Conservation (phyloP, 2,888 invertebrate species). For the Pheosia gnoma region DNA sequence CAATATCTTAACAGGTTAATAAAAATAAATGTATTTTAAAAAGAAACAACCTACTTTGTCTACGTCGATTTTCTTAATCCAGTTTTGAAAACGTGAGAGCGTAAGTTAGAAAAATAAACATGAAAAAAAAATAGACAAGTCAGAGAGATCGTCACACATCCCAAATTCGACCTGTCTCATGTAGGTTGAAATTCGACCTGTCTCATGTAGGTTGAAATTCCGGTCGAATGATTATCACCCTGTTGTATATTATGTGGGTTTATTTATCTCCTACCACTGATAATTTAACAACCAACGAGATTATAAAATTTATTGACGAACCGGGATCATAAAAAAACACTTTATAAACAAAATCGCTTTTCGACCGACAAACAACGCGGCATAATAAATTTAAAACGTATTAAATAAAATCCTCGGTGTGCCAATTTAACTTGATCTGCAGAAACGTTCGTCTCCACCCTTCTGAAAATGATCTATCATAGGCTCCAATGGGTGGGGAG, state of each 20-base stretch:
- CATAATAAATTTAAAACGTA: constrained; percentile 78
- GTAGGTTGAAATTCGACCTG: neutral
- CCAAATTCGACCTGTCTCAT: neutral
- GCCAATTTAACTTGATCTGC: constrained; percentile 47
- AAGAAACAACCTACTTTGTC: too few species aligned
- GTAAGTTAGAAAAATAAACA: too few species aligned
- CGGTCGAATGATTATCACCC: neutral
- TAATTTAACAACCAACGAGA: constrained; percentile 58
- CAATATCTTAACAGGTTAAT: too few species aligned
- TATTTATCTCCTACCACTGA: constrained; percentile 43
- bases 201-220: neutral
- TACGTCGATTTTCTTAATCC: too few species aligned
- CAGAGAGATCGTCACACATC: too few species aligned
- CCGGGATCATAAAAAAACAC: constrained; percentile 68
- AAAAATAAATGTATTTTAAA: too few species aligned
- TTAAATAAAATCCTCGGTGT: constrained; percentile 66
- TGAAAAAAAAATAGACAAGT: too few species aligned
- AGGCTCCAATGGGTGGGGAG: constrained; percentile 24
- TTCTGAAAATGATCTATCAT: constrained; percentile 12
- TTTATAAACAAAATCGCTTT: constrained; percentile 72
- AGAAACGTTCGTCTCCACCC: constrained; percentile 15
- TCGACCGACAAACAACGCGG: constrained; percentile 63
- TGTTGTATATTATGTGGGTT: constrained; percentile 6
- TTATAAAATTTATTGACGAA: constrained; percentile 65
- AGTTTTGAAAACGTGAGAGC: too few species aligned